Evolutionary conservation across 2,113 vertebrate species (phyloP).

Genomic region (Motacilla alba): DNA sequence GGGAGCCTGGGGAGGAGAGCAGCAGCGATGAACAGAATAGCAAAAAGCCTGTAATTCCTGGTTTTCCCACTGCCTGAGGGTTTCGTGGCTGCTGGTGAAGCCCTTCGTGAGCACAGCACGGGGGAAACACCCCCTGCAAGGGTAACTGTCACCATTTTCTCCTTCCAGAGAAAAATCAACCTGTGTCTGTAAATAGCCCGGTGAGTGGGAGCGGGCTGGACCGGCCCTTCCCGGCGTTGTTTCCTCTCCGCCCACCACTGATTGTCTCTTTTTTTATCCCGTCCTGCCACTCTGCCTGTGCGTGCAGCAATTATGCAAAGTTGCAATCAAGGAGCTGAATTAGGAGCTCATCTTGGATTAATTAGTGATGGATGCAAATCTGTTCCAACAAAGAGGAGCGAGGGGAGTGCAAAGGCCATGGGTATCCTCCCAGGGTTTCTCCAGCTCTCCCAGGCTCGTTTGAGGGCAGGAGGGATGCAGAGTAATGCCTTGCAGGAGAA

Average conservation of each 20-base stretch:
- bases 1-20: not conserved
- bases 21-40: accelerated
- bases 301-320: constrained; percentile 52
- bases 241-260: not conserved
- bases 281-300: not conserved
- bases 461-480: not conserved
- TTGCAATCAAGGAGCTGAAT: constrained; percentile 66
- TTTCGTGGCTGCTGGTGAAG: not conserved
- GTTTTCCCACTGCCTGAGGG: not conserved
- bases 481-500: not conserved
- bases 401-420: not conserved
- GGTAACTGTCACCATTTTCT: not conserved
- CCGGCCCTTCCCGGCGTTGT: not conserved
- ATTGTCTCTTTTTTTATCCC: constrained; percentile 6
- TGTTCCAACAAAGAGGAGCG: not conserved
- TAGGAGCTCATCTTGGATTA: constrained; percentile 58
- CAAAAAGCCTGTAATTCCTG: too few species aligned
- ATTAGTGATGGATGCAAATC: constrained; percentile 61
- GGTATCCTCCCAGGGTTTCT: not conserved
- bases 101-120: accelerated
- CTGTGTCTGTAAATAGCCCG: not conserved
- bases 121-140: too few species aligned
- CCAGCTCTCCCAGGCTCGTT: not conserved
- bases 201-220: not conserved
- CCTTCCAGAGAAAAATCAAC: not conserved